Base-by-base conservation (phyloP, 2,113 vertebrate species). In the Cynocephalus volans region DNA sequence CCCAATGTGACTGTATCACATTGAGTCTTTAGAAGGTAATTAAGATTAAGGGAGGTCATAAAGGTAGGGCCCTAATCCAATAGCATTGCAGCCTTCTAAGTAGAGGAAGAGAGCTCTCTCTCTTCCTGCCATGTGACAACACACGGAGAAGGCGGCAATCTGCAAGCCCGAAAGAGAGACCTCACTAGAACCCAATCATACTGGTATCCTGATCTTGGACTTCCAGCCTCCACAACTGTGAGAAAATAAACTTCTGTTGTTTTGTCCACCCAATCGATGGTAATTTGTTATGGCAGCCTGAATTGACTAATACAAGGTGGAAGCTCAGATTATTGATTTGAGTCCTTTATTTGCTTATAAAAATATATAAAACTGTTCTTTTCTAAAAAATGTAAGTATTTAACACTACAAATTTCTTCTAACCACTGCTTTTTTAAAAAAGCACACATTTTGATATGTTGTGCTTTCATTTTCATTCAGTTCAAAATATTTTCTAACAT, bases 401-500 rank as follows among this genome's bases (percentile, higher is more conserved):
- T 45, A 86, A 89, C 23, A 1, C 73, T 72, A 62, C 17, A 67
- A n/a, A 85, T 73, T 36, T 83, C 65, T 54, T 60, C 15, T 13
- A 62, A 31, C 14, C 0, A 24, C 18, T 52, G 36, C 28, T 26
- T 72, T 91, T 67, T 19, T 69, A 67, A 56, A 84, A 84, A 50
- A 79, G 62, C 60, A 77, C 17, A 79, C 12, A 48, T 84, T 70
- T 87, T 79, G 83, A 28, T 67, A 50, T 15, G 36, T 36, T 70
- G 73, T 69, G 19, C 62, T 93, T 93, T 50, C 23, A 69, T 50
- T 70, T 70, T 80, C 60, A 24, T 45, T 56, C 26, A 70, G 12
- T 93, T 80, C 65, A 41, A 69, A 80, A 41, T 58, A 31, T 88
- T 81, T 94, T 77, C 70, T 84, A 84, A 19, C 24, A 90, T 33